Conservation (phyloP, 2,888 invertebrate species). For the Gnatocerus cornutus region DNA sequence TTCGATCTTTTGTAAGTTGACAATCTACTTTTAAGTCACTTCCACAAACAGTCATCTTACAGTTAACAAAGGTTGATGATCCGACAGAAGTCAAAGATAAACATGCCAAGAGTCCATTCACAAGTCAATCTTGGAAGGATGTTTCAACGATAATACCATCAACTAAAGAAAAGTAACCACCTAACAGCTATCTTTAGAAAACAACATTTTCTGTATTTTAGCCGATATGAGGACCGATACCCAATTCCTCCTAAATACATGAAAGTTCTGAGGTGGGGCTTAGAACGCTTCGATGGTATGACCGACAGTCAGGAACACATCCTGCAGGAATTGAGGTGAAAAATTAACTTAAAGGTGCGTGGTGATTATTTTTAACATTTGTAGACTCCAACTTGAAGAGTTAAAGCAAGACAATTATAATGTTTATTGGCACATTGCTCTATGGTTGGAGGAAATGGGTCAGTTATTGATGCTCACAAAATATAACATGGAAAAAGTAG, state of each 20-base stretch:
- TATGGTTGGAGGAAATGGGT: conserved; percentile 79
- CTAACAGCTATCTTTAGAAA: not conserved
- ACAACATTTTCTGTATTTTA: conserved; percentile 31
- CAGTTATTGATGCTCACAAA: conserved; percentile 65
- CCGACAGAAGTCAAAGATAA: conserved; percentile 53
- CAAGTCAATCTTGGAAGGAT: conserved; percentile 30
- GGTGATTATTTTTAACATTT: conserved; percentile 3
- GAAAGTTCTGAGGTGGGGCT: conserved; percentile 48
- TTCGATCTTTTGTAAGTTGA: conserved; percentile 71
- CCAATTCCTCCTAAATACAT: conserved; percentile 52
- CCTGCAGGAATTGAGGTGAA: conserved; percentile 25
- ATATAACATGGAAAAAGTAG: conserved; percentile 67
- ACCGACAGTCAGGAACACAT: conserved; percentile 1
- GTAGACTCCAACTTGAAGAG: not conserved
- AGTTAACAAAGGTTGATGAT: conserved; percentile 54
- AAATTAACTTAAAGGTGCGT: not conserved
- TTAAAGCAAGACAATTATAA: conserved; percentile 69
- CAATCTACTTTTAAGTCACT: not conserved
- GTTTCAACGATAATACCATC: conserved; percentile 21
- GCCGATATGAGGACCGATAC: conserved; percentile 45
- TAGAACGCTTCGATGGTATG: conserved; percentile 29
- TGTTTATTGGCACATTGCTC: conserved; percentile 73
- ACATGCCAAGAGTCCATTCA: conserved; percentile 40
- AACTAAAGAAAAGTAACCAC: conserved; percentile 40
- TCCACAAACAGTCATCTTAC: not conserved